Percentiles rank a stretch among this genome's conserved stretches.
These are phyloP conservation scores for Chaetodon trifascialis DNA, from an alignment of 2,113 vertebrate genomes.

Conservation along the genomic window DNA sequence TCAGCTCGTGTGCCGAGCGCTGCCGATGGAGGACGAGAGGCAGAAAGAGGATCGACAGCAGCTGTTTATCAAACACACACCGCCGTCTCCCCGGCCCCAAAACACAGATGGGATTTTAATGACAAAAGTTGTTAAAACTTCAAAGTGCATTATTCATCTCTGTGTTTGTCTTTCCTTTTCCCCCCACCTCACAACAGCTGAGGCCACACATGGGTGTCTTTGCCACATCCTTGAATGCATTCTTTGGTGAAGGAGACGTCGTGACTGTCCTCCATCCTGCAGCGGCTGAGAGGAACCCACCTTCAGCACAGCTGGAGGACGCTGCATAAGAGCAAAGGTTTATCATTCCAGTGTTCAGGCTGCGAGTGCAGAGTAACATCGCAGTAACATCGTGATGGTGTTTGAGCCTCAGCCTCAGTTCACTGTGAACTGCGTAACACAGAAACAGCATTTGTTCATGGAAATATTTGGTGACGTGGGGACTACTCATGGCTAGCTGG, in stretches of 20 bases:
- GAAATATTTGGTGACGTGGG: too few species aligned
- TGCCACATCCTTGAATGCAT: conserved; percentile 1
- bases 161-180: neutral
- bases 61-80: conserved; percentile 51
- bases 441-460: too few species aligned
- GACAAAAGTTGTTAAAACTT: conserved; percentile 59
- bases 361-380: neutral
- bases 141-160: conserved; percentile 48
- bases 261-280: neutral
- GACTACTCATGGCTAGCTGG: too few species aligned
- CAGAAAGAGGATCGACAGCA: conserved; percentile 34
- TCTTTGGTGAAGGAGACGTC: neutral
- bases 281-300: conserved; percentile 11
- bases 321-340: neutral
- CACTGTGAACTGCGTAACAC: neutral
- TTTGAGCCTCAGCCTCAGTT: neutral
- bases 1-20: conserved; percentile 26
- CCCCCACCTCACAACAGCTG: neutral
- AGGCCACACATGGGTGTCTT: neutral
- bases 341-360: neutral
- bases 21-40: conserved; percentile 10
- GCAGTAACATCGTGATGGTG: too few species aligned
- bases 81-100: conserved; percentile 18
- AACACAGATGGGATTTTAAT: conserved; percentile 62
- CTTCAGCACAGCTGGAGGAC: conserved; percentile 14